Conservation (phyloP, 2,797 vertebrate species). For the Acrossocheilus wenchowensis region DNA sequence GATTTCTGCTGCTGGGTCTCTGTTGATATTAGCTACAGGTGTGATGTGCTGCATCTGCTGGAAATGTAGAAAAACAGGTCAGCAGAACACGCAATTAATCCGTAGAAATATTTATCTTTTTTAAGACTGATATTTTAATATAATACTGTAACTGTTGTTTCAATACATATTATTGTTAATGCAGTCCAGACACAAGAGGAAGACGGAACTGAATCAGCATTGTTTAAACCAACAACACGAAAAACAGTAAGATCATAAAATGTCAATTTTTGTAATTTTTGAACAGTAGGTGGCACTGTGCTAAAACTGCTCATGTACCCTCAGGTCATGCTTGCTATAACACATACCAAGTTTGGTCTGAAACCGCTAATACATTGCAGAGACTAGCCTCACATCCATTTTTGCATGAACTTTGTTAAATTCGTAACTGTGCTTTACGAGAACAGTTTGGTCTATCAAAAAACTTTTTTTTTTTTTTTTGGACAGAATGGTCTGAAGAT, state of each 20-base stretch:
- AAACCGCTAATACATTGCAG: not conserved
- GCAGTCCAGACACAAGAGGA: not conserved
- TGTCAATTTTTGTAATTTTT: no score
- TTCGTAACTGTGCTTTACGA: not conserved
- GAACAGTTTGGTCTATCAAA: not conserved
- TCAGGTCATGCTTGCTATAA: not conserved
- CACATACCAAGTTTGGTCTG: not conserved
- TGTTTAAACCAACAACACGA: not conserved
- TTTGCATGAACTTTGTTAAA: not conserved
- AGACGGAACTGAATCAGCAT: not conserved
- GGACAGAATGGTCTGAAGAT: not conserved
- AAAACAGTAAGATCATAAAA: not conserved
- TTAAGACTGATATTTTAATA: not conserved
- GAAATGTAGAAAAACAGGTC: constrained; percentile 1
- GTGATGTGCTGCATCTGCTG: not conserved
- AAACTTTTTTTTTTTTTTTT: no score
- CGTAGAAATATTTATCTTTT: not conserved
- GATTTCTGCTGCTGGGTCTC: not conserved
- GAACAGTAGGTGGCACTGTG: no score
- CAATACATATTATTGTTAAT: not conserved
- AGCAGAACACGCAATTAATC: not conserved
- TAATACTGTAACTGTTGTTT: not conserved
- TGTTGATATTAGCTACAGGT: not conserved
- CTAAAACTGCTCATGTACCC: no score
- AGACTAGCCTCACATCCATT: not conserved